A percentile compares a stretch with the other conserved stretches of the same genome.
Evolutionary conservation across 2,888 invertebrate genomes (phyloP).

Genomic region (Pinctada fucata): DNA sequence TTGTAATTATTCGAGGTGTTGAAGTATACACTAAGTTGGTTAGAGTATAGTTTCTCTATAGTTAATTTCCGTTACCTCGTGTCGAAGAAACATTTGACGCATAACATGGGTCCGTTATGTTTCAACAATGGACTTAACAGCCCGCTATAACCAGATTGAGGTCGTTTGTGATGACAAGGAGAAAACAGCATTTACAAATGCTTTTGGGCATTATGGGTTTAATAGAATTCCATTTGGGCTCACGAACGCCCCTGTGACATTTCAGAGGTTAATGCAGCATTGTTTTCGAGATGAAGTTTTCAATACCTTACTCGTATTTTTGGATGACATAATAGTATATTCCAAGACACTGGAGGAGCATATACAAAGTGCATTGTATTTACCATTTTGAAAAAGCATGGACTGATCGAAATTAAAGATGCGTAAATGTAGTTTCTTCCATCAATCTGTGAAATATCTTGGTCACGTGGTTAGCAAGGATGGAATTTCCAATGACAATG

Average conservation of each 20-base stretch:
- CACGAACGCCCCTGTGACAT: no score
- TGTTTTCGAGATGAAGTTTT: no score
- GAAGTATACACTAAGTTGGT: no score
- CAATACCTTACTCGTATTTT: no score
- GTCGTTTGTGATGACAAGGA: conserved; percentile 30
- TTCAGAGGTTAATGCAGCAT: no score
- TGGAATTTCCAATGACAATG: conserved; percentile 26
- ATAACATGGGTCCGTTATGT: conserved; percentile 28
- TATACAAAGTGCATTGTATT: conserved; percentile 24
- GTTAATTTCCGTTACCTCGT: conserved; percentile 36
- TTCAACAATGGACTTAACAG: conserved; percentile 9
- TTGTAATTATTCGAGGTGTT: no score
- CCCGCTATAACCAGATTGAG: conserved; percentile 36
- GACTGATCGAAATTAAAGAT: conserved; percentile 10
- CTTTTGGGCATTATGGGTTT: conserved; percentile 29
- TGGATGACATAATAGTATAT: conserved; percentile 22
- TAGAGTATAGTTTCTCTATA: no score
- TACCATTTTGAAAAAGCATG: conserved; percentile 5
- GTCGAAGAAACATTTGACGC: conserved; percentile 47
- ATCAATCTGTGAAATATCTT: conserved; percentile 16
- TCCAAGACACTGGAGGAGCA: conserved; percentile 21
- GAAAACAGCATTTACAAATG: conserved; percentile 3
- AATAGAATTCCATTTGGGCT: no score
- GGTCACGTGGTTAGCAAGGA: conserved; percentile 25
- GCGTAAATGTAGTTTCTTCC: background rate